These are phyloP conservation scores for Monodelphis domestica DNA, from an alignment of 2,797 vertebrate genomes.

Conservation along the genomic window DNA sequence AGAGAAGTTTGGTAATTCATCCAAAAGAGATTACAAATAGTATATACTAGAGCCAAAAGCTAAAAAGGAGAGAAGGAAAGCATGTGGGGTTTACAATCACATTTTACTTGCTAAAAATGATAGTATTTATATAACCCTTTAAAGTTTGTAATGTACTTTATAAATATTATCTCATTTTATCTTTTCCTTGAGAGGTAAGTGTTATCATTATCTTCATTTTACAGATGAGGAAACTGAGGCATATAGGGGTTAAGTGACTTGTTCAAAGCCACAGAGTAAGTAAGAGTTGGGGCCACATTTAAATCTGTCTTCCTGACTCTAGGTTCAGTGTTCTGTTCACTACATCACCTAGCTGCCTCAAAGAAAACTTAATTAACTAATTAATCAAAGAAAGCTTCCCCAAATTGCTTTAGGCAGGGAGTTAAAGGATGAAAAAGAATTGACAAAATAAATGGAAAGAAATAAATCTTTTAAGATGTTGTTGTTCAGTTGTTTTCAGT, in stretches of 20 bases:
- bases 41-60: neutral
- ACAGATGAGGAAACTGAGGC: neutral
- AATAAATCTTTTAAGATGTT: constrained; percentile 38
- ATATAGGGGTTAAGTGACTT: neutral
- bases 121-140: neutral
- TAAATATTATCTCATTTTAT: neutral
- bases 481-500: too few relatives aligned
- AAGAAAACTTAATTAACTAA: neutral
- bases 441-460: constrained; percentile 50
- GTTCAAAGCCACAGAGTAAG: neutral
- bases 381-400: constrained; percentile 36
- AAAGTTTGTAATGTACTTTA: neutral
- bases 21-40: neutral
- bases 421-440: constrained; percentile 51
- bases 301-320: neutral
- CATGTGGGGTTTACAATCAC: neutral
- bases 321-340: neutral
- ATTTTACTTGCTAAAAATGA: neutral
- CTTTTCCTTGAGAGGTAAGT: neutral
- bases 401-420: constrained; percentile 33
- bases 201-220: neutral
- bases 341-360: neutral
- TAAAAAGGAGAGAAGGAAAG: neutral
- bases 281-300: neutral
- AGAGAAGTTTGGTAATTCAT: neutral